Evolutionary conservation across 2,113 vertebrate species (phyloP).

Genomic region (Apteryx owenii): DNA sequence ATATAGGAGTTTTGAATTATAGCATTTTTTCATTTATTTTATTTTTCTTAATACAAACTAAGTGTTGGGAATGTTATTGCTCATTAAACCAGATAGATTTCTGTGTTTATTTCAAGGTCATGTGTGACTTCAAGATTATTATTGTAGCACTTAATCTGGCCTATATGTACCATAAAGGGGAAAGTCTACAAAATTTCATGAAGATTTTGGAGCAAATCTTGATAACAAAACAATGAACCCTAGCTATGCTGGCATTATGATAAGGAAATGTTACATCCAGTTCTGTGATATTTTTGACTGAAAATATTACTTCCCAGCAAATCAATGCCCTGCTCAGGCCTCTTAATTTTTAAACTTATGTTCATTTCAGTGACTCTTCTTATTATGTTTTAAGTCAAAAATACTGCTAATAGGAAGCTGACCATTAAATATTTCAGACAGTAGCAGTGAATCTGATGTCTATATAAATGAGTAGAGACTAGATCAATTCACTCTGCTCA

Average conservation of each 20-base stretch:
- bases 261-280: background rate
- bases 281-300: background rate
- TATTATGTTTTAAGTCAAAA: background rate
- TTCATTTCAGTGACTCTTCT: background rate
- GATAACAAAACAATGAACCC: background rate
- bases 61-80: background rate
- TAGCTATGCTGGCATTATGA: background rate
- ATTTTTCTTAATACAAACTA: background rate
- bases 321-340: background rate
- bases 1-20: background rate
- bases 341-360: background rate
- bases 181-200: background rate
- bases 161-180: background rate
- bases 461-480: background rate
- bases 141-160: background rate
- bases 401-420: background rate
- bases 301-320: background rate
- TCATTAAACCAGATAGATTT: background rate
- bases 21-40: background rate
- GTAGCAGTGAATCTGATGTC: background rate
- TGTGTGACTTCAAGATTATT: background rate
- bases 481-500: background rate
- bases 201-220: background rate
- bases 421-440: background rate
- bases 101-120: background rate